Evolutionary conservation across 2,113 vertebrate species (phyloP), one percentile per base, ranked within the genome.

Genomic region (Buteo buteo): DNA sequence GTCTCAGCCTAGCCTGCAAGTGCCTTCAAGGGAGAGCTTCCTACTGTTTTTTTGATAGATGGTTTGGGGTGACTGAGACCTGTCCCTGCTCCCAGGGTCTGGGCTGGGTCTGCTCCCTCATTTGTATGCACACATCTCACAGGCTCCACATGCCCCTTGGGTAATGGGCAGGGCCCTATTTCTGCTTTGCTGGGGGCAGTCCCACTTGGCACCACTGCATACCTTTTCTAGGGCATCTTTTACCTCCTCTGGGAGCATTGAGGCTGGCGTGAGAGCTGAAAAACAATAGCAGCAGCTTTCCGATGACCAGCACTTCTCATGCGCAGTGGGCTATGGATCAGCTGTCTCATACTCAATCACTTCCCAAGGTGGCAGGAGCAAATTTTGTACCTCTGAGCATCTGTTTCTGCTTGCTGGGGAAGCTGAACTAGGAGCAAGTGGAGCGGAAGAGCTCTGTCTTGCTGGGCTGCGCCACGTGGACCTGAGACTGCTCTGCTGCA

Each of bases 81-180:
- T 88, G 57, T 76, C 55, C 25, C 57, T 72, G 44, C 58, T 77
- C 45, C 59, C 66, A 34, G 52, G 19, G 47, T 89, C 42, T 29
- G 77, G 93, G 64, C 77, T 92, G 77, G 26, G 21, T 67, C 73
- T 94, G 52, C 49, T 85, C 34, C 57, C 38, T 85, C 21, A 20
- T 25, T 58, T 6, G 0, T 31, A 14, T 0, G 1, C 4, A 6
- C n/a, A 50, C 26, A 13, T 52, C 13, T 40, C 18, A 2, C 26
- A 21, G 79, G 88, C 13, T 91, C 67, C 66, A 20, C 0, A 0
- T 1, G 5, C 54, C 44, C n/a, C 21, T 38, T 62, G 36, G 40
- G 49, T 44, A 7, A 3, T 13, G 44, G 45, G 20, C 50, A 74
- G 20, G n/a, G 58, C 34, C 47, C 8, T 76, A 0, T 67, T 76